Conservation (phyloP, 2,888 invertebrate genomes). For the Acanthococcus lagerstroemiae region DNA sequence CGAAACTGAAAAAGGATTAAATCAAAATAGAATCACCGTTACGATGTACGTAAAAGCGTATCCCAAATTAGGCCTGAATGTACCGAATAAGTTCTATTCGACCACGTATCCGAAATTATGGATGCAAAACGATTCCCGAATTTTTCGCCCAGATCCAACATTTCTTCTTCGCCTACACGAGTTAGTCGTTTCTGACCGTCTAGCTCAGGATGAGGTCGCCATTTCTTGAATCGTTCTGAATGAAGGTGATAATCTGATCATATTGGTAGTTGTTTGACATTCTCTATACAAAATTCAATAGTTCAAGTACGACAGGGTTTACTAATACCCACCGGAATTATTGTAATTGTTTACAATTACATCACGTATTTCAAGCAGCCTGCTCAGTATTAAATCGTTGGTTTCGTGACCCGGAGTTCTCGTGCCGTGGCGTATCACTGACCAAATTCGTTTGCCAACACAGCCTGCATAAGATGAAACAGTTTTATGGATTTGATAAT, state of each 20-base stretch:
- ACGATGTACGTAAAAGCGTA: background rate
- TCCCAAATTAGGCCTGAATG: background rate
- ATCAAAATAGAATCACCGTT: slow-evolving; percentile 29
- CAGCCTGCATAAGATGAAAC: slow-evolving; percentile 47
- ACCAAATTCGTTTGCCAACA: slow-evolving; percentile 58
- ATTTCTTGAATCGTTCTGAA: slow-evolving; percentile 47
- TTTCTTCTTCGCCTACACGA: slow-evolving; percentile 66
- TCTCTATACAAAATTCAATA: background rate
- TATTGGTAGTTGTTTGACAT: no score
- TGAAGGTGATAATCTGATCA: no score
- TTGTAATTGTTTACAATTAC: slow-evolving; percentile 6
- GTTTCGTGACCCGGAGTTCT: slow-evolving; percentile 34
- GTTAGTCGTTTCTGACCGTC: slow-evolving; percentile 53
- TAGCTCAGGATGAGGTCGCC: slow-evolving; percentile 49
- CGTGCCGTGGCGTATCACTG: slow-evolving; percentile 61
- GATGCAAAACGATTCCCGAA: slow-evolving; percentile 61
- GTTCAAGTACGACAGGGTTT: background rate
- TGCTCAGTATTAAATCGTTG: slow-evolving; percentile 18
- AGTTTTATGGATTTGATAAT: background rate
- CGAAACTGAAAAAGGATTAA: slow-evolving; percentile 56
- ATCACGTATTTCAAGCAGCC: slow-evolving; percentile 22
- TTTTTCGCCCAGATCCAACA: slow-evolving; percentile 59
- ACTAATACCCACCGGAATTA: background rate
- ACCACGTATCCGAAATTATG: slow-evolving; percentile 52
- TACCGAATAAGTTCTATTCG: slow-evolving; percentile 51